Evolutionary conservation across 1,140 invertebrate genomes (phyloP), one percentile per base, ranked within the genome.

Genomic region (Battus philenor): DNA sequence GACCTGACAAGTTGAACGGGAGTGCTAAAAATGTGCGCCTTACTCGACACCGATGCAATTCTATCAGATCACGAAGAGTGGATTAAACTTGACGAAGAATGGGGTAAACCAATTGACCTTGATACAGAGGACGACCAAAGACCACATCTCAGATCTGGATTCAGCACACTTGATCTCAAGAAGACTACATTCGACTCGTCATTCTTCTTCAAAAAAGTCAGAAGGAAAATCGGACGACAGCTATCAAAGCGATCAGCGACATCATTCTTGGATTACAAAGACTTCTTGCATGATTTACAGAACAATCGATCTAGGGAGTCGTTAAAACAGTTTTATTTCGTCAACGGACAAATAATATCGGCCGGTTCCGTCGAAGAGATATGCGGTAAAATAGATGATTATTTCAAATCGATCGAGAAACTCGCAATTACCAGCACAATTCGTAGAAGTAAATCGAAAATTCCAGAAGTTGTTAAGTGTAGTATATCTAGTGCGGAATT

Each of bases 381-480:
- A 4, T 83, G 79, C 24, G 52, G 68, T 0, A 65, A 65, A 27
- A 83, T 81, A 8, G 75, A 83, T 31, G 68, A 81, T 8, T 62
- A 81, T 0, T 83, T 83, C 34, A 74, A 68, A 53, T 81, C 79
- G 8, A 65, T 83, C n/a, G 77, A 79, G 8, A 66, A 71, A 15
- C 36, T 83, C 0, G 57, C 60, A 24, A 54, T 59, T 0, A 65
- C 72, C 0, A 73, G 65, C 31, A 77, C 77, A 0, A 27, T 75
- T 0, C 38, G 60, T 0, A 58, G 57, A 15, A 62, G 48, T 8
- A 43, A 52, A 10, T 63, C 43, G n/a, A 12, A 32, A 5, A 2
- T 75, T 7, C 70, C 71, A 39, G 66, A 79, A 12, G 30, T 59
- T 2, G 57, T 83, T 0, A 49, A 68, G 18, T 81, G 79, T 46